Conservation (phyloP, 35 echinoderm and acorn worm genomes). For the Lytechinus pictus region DNA sequence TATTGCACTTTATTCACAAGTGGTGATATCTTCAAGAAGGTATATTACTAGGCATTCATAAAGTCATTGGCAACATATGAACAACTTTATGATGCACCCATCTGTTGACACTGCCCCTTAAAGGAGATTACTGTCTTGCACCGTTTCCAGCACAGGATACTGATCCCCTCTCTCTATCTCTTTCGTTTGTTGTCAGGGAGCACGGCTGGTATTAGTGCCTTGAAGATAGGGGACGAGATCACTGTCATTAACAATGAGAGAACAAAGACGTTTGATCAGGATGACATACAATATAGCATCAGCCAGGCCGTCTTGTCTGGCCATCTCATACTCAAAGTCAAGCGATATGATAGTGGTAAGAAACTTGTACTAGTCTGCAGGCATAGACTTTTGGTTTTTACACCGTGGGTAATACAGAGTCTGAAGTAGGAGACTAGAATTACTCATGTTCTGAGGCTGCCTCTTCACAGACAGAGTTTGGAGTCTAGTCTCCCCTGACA, state of each 20-base stretch:
- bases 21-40: too few relatives aligned
- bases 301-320: constrained; percentile 65
- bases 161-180: background rate
- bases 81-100: too few relatives aligned
- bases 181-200: constrained; percentile 53
- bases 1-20: too few relatives aligned
- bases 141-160: background rate
- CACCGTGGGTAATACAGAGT: background rate
- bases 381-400: too few relatives aligned
- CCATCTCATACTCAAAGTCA: constrained; percentile 58
- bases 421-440: too few relatives aligned
- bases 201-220: constrained; percentile 56
- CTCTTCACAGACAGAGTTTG: too few relatives aligned
- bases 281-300: constrained; percentile 62
- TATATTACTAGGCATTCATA: too few relatives aligned
- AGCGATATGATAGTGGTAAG: constrained; percentile 52
- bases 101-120: too few relatives aligned
- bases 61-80: too few relatives aligned
- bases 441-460: background rate
- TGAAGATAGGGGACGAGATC: constrained; percentile 69
- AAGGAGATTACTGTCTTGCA: background rate
- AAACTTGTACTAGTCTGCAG: background rate
- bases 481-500: too few relatives aligned
- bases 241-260: constrained; percentile 64
- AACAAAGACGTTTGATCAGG: constrained; percentile 57